Evolutionary conservation across 2,113 vertebrate genomes (phyloP).

Genomic region (Saimiri boliviensis): DNA sequence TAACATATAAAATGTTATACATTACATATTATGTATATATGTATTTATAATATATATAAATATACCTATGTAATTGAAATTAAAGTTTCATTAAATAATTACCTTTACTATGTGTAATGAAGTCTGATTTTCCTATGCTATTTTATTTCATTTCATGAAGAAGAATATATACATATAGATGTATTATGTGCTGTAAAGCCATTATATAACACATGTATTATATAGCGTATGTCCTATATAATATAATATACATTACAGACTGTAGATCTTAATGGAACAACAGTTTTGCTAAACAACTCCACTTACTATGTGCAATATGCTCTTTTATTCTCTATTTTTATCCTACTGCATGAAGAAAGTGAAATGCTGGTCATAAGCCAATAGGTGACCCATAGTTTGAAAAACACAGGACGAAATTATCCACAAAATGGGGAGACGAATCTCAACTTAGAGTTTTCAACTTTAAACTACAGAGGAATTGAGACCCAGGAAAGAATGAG

Average conservation of each 20-base stretch:
- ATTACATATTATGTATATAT: slow-evolving; percentile 6
- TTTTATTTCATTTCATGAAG: slow-evolving; percentile 54
- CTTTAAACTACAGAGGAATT: background rate
- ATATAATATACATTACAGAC: background rate
- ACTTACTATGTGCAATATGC: background rate
- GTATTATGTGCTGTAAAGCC: background rate
- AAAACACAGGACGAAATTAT: slow-evolving; percentile 42
- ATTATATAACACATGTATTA: slow-evolving; percentile 31
- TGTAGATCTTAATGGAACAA: slow-evolving; percentile 43
- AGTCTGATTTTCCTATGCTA: slow-evolving; percentile 45
- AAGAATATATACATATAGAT: slow-evolving; percentile 38
- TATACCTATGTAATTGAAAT: slow-evolving; percentile 40
- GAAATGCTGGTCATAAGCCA: slow-evolving; percentile 34
- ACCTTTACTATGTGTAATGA: slow-evolving; percentile 2
- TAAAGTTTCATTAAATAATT: slow-evolving; percentile 53
- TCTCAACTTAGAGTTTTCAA: slow-evolving; percentile 16
- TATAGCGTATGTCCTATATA: background rate
- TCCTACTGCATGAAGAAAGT: slow-evolving; percentile 27
- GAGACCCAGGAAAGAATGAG: background rate
- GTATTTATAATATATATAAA: slow-evolving; percentile 16
- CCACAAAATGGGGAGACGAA: background rate
- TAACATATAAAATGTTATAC: slow-evolving; percentile 36
- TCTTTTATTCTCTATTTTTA: slow-evolving; percentile 48
- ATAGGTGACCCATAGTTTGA: background rate
- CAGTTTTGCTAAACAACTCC: slow-evolving; percentile 29